These are phyloP conservation scores for Chironomus riparius DNA, from an alignment of 2,888 invertebrate genomes.

Conservation along the genomic window DNA sequence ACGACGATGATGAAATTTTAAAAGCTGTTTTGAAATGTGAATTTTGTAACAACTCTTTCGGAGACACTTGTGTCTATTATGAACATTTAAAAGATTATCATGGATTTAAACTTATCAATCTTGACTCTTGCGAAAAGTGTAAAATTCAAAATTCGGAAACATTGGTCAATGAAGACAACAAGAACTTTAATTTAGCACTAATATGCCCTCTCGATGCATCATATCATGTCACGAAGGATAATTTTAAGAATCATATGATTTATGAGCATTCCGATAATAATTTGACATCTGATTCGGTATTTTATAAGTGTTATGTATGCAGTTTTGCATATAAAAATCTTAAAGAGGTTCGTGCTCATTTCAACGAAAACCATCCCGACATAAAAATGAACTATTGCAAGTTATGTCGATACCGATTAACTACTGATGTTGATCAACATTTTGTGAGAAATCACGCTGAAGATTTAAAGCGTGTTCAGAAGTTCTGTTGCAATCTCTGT, in stretches of 20 bases:
- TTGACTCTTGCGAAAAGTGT: neutral
- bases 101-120: constrained; percentile 9
- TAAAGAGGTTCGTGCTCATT: constrained; percentile 3
- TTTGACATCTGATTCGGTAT: neutral
- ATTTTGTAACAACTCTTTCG: constrained; percentile 11
- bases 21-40: constrained; percentile 1
- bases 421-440: neutral
- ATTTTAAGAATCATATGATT: neutral
- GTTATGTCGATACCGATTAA: neutral
- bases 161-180: neutral
- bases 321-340: constrained; percentile 5
- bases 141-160: neutral
- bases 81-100: constrained; percentile 17
- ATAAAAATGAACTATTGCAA: constrained; percentile 2
- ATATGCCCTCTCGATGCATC: constrained; percentile 10
- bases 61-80: neutral
- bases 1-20: neutral
- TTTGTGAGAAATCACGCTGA: constrained; percentile 2
- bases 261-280: neutral
- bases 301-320: constrained; percentile 16
- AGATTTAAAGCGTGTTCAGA: neutral
- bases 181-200: constrained; percentile 10
- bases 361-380: neutral
- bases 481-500: constrained; percentile 11
- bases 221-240: constrained; percentile 3